Evolutionary conservation across 2,888 invertebrate species (phyloP).

Genomic region (Masnerella sp.): DNA sequence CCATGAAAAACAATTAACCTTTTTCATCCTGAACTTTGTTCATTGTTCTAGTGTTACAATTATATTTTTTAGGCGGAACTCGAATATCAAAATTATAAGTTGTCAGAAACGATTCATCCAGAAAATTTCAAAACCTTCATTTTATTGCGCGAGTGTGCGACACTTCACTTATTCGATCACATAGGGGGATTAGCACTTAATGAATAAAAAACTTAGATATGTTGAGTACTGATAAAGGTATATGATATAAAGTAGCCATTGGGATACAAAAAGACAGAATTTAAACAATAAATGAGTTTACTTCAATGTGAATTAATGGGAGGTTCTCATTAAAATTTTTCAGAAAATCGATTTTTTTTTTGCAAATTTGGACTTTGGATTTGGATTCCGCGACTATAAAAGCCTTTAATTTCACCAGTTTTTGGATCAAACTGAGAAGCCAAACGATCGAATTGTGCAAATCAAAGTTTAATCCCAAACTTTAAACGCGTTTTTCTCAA

Average conservation of each 20-base stretch:
- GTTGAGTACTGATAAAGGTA: not conserved
- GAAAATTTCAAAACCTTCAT: slow-evolving; percentile 33
- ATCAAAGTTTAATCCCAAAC: no score
- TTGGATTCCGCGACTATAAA: no score
- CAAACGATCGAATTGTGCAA: no score
- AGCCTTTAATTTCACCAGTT: no score
- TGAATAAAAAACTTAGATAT: slow-evolving; percentile 11
- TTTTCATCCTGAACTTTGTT: slow-evolving; percentile 13
- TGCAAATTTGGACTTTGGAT: no score
- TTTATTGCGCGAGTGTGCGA: slow-evolving; percentile 23
- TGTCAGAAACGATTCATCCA: slow-evolving; percentile 15
- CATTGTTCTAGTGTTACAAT: slow-evolving; percentile 19
- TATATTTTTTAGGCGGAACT: slow-evolving; percentile 7
- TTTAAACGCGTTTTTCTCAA: no score
- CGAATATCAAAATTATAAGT: slow-evolving; percentile 24
- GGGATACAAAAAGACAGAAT: no score
- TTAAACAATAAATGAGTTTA: not conserved
- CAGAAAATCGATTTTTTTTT: no score
- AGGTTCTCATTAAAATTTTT: no score
- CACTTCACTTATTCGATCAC: slow-evolving; percentile 6
- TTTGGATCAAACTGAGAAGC: no score
- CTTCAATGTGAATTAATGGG: no score
- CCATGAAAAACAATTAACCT: not conserved
- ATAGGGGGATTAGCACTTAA: slow-evolving; percentile 14
- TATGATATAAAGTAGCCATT: not conserved